Evolutionary conservation across 1,140 invertebrate genomes (phyloP).

Genomic region (Brachionus calyciflorus): DNA sequence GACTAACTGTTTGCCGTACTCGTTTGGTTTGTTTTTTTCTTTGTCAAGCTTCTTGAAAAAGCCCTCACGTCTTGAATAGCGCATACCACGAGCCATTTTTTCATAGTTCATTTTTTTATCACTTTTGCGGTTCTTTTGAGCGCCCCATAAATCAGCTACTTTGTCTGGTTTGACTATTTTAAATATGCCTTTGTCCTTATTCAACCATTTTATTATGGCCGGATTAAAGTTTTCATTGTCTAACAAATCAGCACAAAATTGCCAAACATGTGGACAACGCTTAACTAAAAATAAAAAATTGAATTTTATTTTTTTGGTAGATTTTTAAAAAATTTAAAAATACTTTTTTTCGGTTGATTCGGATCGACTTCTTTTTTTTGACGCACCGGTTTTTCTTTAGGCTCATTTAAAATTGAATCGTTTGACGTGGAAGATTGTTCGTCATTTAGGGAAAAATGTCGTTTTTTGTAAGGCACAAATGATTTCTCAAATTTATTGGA

Average conservation of each 20-base stretch:
- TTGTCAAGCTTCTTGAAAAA: conserved; percentile 46
- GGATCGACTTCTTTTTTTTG: background rate
- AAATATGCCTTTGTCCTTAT: conserved; percentile 45
- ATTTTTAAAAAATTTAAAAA: background rate
- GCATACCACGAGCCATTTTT: conserved; percentile 46
- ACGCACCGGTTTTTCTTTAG: background rate
- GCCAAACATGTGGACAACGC: conserved; percentile 46
- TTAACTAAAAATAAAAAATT: conserved; percentile 9
- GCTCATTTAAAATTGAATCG: background rate
- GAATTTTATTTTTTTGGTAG: background rate
- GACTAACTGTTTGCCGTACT: conserved; percentile 41
- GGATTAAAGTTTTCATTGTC: conserved; percentile 45
- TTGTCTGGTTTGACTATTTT: conserved; percentile 46
- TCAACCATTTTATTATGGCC: conserved; percentile 41
- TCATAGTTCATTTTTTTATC: conserved; percentile 47
- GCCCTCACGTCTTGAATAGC: conserved; percentile 39
- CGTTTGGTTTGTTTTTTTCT: conserved; percentile 46
- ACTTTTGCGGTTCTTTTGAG: conserved; percentile 43
- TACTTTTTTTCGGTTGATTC: conserved; percentile 40
- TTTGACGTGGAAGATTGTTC: conserved; percentile 1
- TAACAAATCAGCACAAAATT: conserved; percentile 40
- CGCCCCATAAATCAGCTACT: conserved; percentile 39
- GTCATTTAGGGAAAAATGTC: conserved; percentile 1
- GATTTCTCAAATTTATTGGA: background rate
- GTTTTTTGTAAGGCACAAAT: conserved; percentile 41